Conservation (phyloP, 2,797 vertebrate genomes). For the Hydrolagus colliei region DNA sequence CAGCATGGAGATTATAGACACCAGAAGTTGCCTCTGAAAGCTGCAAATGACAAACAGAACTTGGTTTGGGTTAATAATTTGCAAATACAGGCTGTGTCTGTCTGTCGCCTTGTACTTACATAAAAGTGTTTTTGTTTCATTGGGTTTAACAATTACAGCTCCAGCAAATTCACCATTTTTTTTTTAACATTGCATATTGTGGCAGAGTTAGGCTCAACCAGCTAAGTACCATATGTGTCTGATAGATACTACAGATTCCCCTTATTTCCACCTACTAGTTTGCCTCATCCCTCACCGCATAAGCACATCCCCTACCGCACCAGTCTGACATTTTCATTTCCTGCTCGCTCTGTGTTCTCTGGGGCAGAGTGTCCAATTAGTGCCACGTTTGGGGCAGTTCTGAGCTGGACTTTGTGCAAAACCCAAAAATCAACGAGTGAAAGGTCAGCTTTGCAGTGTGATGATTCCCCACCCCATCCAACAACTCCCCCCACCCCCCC, state of each 20-base stretch:
- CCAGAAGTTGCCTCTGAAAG: not conserved
- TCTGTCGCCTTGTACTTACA: too few relatives aligned
- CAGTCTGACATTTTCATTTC: not conserved
- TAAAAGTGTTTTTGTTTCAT: not conserved
- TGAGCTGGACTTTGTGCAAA: not conserved
- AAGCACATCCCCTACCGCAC: not conserved
- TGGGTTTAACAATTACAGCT: not conserved
- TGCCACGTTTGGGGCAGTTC: not conserved
- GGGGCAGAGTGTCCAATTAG: not conserved
- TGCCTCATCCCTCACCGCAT: not conserved
- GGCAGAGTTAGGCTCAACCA: not conserved
- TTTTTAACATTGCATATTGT: not conserved
- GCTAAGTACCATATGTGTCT: not conserved
- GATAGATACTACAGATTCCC: not conserved
- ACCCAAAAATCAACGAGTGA: not conserved
- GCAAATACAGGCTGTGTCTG: not conserved
- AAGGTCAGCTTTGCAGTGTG: not conserved
- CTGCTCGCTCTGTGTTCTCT: not conserved
- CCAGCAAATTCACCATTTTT: not conserved
- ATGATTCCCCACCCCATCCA: too few relatives aligned
- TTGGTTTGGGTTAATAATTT: not conserved
- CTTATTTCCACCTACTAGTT: not conserved
- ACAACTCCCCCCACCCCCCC: not conserved
- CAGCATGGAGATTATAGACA: not conserved
- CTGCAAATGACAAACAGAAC: not conserved